A percentile compares a stretch with the other conserved stretches of the same genome.
These are phyloP conservation scores for Platyscapa corneri DNA, from an alignment of 1,140 invertebrate genomes.

Conservation along the genomic window DNA sequence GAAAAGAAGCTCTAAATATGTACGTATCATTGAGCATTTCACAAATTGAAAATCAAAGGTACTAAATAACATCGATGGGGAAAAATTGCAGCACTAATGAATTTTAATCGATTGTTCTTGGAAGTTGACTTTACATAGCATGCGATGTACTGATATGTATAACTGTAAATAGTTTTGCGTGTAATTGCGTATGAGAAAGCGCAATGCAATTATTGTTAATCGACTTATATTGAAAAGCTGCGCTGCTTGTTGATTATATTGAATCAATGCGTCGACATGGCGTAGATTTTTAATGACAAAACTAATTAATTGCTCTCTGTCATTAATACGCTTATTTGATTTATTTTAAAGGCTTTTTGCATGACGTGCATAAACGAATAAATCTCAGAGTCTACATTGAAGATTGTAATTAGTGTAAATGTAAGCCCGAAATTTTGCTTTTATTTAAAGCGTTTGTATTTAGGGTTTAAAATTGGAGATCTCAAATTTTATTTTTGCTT, in stretches of 20 bases:
- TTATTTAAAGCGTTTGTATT: constrained; percentile 33
- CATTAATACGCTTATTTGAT: constrained; percentile 40
- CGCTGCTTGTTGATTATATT: constrained; percentile 30
- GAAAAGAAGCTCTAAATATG: constrained; percentile 22
- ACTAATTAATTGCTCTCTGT: constrained; percentile 31
- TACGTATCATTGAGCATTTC: constrained; percentile 9
- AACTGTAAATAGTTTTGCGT: constrained; percentile 50
- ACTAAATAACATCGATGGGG: too few relatives aligned
- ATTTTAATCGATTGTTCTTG: constrained; percentile 25
- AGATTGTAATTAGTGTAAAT: constrained; percentile 43
- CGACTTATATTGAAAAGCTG: constrained; percentile 22
- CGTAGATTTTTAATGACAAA: constrained; percentile 31
- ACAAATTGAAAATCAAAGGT: constrained; percentile 10
- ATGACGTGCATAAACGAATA: constrained; percentile 20
- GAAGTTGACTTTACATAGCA: constrained; percentile 23
- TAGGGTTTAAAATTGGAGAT: constrained; percentile 25
- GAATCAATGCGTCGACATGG: not conserved
- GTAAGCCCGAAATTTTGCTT: constrained; percentile 18
- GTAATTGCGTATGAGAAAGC: not conserved
- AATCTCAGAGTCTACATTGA: constrained; percentile 23
- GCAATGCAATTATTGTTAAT: constrained; percentile 41
- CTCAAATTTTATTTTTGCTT: constrained; percentile 10
- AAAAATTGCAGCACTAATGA: constrained; percentile 20
- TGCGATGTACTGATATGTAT: constrained; percentile 21
- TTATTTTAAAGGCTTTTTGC: constrained; percentile 30